These are phyloP conservation scores for Orchestia grillus DNA, from an alignment of 1,140 invertebrate genomes.

Conservation along the genomic window DNA sequence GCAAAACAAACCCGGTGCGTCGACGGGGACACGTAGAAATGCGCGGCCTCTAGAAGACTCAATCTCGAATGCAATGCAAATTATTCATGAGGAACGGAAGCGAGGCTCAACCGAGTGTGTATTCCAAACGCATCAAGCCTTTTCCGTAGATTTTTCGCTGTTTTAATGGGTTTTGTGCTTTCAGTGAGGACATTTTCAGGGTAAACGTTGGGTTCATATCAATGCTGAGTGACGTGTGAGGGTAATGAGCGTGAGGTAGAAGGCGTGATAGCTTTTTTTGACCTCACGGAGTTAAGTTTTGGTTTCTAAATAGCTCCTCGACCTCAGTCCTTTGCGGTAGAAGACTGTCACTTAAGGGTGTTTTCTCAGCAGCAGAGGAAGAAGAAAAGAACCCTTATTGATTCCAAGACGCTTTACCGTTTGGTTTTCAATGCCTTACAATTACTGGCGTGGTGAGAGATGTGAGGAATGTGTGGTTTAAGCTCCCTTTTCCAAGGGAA, in stretches of 20 bases:
- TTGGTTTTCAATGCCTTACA: too few relatives aligned
- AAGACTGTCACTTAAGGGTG: too few relatives aligned
- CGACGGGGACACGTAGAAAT: background rate
- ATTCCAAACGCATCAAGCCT: background rate
- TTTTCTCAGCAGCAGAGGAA: too few relatives aligned
- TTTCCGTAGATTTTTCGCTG: background rate
- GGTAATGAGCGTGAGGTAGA: background rate
- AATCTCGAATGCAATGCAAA: background rate
- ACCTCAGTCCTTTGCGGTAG: background rate
- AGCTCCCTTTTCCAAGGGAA: too few relatives aligned
- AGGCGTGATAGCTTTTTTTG: background rate
- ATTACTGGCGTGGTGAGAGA: too few relatives aligned
- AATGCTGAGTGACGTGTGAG: background rate
- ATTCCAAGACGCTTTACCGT: too few relatives aligned
- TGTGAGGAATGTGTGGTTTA: too few relatives aligned
- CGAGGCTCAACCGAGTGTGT: background rate
- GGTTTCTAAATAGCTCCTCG: background rate
- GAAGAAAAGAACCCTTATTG: too few relatives aligned
- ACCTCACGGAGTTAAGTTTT: background rate
- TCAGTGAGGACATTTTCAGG: background rate
- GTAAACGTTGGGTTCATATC: background rate
- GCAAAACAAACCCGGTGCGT: background rate
- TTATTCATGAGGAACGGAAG: background rate
- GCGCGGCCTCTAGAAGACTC: background rate
- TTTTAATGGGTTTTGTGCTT: background rate